phyloP scores from a whole-genome alignment of 2,888 invertebrate species.

The Cataglyphis rosenhaueri region DNA sequence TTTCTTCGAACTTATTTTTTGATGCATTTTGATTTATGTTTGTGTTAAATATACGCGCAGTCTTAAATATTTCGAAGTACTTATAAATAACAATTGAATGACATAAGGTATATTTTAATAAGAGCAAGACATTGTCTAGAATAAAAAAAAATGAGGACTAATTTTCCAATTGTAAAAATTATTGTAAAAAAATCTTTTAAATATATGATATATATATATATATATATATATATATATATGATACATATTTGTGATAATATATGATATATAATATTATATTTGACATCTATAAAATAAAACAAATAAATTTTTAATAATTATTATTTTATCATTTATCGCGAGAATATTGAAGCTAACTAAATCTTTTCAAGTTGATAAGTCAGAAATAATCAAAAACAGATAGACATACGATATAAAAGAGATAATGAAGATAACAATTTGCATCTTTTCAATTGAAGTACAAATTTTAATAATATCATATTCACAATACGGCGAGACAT shows the following conservation, averaged over 20 bases:
- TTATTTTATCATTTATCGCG: not conserved
- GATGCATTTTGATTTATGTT: not conserved
- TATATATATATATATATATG: too few species aligned
- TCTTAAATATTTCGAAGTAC: not conserved
- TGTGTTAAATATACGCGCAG: not conserved
- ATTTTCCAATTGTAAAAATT: too few species aligned
- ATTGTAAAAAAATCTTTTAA: too few species aligned
- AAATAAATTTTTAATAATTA: not conserved
- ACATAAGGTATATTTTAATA: not conserved
- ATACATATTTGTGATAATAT: too few species aligned
- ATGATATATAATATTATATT: not conserved
- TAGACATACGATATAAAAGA: not conserved
- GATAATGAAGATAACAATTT: not conserved
- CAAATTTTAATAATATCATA: constrained; percentile 7
- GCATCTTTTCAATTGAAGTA: not conserved
- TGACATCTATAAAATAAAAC: not conserved
- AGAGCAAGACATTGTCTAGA: not conserved
- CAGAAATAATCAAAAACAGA: not conserved
- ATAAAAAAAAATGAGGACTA: not conserved
- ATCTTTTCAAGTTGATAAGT: not conserved
- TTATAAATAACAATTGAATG: not conserved
- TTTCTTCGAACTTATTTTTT: not conserved
- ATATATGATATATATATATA: too few species aligned
- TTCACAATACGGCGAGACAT: not conserved
- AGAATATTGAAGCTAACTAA: not conserved